Percentiles rank a stretch among this genome's conserved stretches.
Conservation (phyloP, 2,797 vertebrate species). For the Bovichtus variegatus region DNA sequence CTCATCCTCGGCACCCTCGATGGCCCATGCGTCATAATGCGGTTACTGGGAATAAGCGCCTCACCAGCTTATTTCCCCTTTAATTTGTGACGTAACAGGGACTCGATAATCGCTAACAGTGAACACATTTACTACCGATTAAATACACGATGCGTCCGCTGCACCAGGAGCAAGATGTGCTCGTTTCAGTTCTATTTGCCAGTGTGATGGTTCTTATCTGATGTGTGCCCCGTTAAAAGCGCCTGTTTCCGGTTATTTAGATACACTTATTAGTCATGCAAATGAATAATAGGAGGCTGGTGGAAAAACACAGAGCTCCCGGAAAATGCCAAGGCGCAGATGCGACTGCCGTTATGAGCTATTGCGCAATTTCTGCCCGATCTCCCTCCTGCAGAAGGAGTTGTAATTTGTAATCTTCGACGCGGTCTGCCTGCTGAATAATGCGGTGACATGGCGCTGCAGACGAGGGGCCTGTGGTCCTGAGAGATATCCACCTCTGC, state of each 20-base stretch:
- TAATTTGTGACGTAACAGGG: slow-evolving; percentile 82
- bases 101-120: slow-evolving; percentile 60
- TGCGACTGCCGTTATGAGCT: slow-evolving; percentile 23
- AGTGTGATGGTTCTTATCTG: neutral
- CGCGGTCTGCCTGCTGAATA: slow-evolving; percentile 1
- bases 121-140: slow-evolving; percentile 51
- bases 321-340: slow-evolving; percentile 38
- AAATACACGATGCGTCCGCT: slow-evolving; percentile 37
- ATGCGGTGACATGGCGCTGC: slow-evolving; percentile 56
- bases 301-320: slow-evolving; percentile 43
- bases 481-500: slow-evolving; percentile 18
- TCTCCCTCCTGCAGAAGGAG: slow-evolving; percentile 50
- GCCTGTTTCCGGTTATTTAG: slow-evolving; percentile 16
- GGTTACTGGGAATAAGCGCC: slow-evolving; percentile 84
- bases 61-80: slow-evolving; percentile 81
- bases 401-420: slow-evolving; percentile 58
- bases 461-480: slow-evolving; percentile 27
- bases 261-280: slow-evolving; percentile 23
- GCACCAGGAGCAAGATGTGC: neutral
- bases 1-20: slow-evolving; percentile 63
- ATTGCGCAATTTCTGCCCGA: slow-evolving; percentile 68
- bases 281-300: slow-evolving; percentile 15
- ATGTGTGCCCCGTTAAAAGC: slow-evolving; percentile 14
- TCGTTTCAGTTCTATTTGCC: slow-evolving; percentile 1
- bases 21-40: slow-evolving; percentile 89